Conservation (phyloP, 2,888 invertebrate species). For the Uropetala carovei region DNA sequence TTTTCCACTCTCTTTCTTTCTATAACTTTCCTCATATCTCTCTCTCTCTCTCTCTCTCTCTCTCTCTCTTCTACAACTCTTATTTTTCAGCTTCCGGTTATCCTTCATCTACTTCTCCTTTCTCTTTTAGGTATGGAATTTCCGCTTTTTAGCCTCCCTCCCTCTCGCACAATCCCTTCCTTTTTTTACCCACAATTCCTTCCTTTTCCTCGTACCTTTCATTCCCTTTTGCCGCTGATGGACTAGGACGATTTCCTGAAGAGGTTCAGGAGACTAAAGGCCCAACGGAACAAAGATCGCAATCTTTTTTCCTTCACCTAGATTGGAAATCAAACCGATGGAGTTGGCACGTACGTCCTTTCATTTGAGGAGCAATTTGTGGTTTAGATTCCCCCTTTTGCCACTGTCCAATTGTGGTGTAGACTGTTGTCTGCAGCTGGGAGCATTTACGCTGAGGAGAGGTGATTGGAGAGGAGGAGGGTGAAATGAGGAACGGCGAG, state of each 20-base stretch:
- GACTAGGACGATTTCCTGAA: not conserved
- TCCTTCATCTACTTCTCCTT: not conserved
- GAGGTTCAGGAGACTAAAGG: not conserved
- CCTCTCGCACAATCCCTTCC: not conserved
- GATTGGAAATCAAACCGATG: constrained; percentile 22
- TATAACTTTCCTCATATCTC: no score
- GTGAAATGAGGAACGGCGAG: not conserved
- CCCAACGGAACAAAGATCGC: not conserved
- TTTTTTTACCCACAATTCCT: not conserved
- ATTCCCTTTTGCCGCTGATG: not conserved
- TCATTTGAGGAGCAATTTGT: not conserved
- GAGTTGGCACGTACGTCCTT: constrained; percentile 16
- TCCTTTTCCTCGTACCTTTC: not conserved
- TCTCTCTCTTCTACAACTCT: not conserved
- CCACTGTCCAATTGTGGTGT: not conserved
- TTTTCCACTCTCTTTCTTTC: no score
- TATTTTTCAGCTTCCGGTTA: not conserved
- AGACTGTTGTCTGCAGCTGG: not conserved
- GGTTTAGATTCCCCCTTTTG: not conserved
- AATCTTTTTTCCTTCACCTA: not conserved
- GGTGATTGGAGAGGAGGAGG: not conserved
- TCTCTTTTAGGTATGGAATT: not conserved
- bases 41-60: no score
- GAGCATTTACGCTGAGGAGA: not conserved
- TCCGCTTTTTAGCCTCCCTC: not conserved